Evolutionary conservation across 30 jellyfish, hydroid and myxozoan genomes (phyloP).

Genomic region (Cassiopea xamachana): DNA sequence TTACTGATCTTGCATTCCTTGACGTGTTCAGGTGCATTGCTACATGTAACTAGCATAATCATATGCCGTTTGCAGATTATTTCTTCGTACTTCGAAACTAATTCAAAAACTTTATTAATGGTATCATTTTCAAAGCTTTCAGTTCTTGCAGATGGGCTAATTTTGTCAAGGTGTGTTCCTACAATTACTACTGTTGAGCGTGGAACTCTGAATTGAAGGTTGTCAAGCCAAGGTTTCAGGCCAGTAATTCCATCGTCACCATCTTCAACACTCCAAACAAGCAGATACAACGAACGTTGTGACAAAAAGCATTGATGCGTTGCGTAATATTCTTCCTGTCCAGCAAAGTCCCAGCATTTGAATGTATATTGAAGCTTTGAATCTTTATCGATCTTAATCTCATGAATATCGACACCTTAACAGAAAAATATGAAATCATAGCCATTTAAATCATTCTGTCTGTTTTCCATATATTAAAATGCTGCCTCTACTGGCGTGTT

Average conservation of each 20-base stretch:
- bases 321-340: conserved; percentile 94
- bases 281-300: conserved; percentile 81
- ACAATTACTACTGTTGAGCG: conserved; percentile 75
- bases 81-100: conserved; percentile 16
- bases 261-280: conserved; percentile 82
- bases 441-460: not conserved
- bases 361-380: conserved; percentile 60
- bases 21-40: not conserved
- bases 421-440: not conserved
- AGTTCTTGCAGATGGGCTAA: conserved; percentile 9
- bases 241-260: conserved; percentile 73
- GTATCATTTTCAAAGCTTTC: conserved; percentile 29
- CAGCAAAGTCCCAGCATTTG: conserved; percentile 98
- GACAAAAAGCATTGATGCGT: conserved; percentile 96
- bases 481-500: too few species aligned
- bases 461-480: not conserved
- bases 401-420: conserved; percentile 44
- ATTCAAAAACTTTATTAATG: conserved; percentile 2
- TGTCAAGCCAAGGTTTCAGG: conserved; percentile 91
- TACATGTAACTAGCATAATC: conserved; percentile 26
- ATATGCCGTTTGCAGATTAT: conserved; percentile 11
- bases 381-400: conserved; percentile 7
- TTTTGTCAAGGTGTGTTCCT: conserved; percentile 87
- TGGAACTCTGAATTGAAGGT: conserved; percentile 85
- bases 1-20: conserved; percentile 42